These are phyloP conservation scores for human DNA, from an alignment of 2,113 vertebrate species.

Conservation along the genomic window DNA sequence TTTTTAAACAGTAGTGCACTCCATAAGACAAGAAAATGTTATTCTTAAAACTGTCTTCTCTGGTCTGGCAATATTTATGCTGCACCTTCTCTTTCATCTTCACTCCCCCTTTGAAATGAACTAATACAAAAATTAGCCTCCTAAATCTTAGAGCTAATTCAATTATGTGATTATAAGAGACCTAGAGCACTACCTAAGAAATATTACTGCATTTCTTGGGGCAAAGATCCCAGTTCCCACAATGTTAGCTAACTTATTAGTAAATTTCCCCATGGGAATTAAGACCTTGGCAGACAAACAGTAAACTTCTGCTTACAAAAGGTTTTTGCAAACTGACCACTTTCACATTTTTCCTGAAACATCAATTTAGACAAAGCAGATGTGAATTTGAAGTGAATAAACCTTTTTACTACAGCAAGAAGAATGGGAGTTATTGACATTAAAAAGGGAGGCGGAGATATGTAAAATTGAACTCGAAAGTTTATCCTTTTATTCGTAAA, in stretches of 20 bases:
- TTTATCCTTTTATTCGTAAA: conserved; percentile 18
- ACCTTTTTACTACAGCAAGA: background rate
- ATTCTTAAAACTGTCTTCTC: background rate
- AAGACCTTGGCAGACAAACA: background rate
- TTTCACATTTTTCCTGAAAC: conserved; percentile 29
- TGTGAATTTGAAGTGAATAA: background rate
- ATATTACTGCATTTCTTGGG: background rate
- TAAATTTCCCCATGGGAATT: background rate
- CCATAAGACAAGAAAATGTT: background rate
- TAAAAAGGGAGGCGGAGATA: background rate
- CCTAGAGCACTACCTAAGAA: background rate
- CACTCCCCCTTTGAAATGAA: background rate
- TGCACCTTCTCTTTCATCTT: background rate
- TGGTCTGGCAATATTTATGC: background rate
- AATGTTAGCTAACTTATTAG: background rate
- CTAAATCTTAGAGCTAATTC: background rate
- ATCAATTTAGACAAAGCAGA: background rate
- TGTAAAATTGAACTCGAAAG: background rate
- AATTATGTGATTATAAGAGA: background rate
- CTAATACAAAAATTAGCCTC: background rate
- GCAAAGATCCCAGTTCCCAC: background rate
- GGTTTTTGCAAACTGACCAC: background rate
- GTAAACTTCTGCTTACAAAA: background rate
- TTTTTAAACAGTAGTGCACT: background rate
- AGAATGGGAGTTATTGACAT: background rate